A percentile compares a stretch with the other conserved stretches of the same genome.
phyloP scores from a whole-genome alignment of 1,140 invertebrate species.

The Drosophila ogumai region DNA sequence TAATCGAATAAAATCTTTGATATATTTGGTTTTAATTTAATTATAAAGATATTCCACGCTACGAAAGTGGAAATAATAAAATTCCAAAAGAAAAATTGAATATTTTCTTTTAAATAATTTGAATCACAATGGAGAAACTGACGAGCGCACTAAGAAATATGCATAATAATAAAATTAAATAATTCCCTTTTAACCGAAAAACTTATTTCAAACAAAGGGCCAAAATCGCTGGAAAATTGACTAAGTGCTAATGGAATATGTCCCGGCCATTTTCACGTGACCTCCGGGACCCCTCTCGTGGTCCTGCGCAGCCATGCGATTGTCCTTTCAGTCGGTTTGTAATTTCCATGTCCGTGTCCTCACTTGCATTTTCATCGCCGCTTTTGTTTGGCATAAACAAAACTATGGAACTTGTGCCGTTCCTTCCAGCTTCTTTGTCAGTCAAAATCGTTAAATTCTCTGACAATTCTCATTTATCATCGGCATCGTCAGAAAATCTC shows the following conservation, averaged over 20 bases:
- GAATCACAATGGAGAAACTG: neutral
- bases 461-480: constrained; percentile 76
- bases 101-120: neutral
- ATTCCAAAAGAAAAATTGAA: neutral
- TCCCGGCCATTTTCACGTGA: constrained; percentile 3
- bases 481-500: constrained; percentile 17
- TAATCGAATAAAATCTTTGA: neutral
- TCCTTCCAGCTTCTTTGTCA: constrained; percentile 58
- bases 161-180: constrained; percentile 1
- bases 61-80: neutral
- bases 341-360: constrained; percentile 61
- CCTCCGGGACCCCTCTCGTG: neutral
- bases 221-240: constrained; percentile 71
- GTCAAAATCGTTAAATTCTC: constrained; percentile 76
- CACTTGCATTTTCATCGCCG: constrained; percentile 37
- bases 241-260: constrained; percentile 60
- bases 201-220: constrained; percentile 36
- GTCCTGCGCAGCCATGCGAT: constrained; percentile 33
- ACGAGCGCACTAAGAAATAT: neutral
- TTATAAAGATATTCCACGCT: neutral
- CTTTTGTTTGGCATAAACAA: constrained; percentile 57
- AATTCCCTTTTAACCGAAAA: neutral
- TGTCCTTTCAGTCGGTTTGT: constrained; percentile 42
- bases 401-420: constrained; percentile 65
- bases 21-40: neutral